Base-by-base conservation (phyloP, 1,140 invertebrate species). In the Drosophila funebris region DNA sequence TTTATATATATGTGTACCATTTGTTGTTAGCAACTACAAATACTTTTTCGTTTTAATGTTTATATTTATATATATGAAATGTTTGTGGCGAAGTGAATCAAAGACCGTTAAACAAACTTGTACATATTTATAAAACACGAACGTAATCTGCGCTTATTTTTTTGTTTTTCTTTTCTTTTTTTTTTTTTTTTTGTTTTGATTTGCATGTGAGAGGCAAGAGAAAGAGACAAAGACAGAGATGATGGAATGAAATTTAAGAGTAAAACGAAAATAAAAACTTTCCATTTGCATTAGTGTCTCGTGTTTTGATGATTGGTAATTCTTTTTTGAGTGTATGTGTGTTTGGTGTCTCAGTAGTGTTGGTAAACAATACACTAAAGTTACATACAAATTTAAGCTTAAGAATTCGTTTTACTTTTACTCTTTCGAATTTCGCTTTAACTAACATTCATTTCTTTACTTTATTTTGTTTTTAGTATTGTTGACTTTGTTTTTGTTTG, bases 1-100 rank as follows among this genome's bases (percentile, higher is more conserved):
- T 71, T 67, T 64, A 76, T 75, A 69, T 62, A 73, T 76, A 67
- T 68, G 64, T 66, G 73, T 78, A 66, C 77, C 73, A 48, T 64
- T 84, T 78, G 63, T 83, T 64, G 68, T 85, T 87, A 87, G 82
- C 78, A 87, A 82, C 83, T 88, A 88, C 83, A 88, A 88, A 88
- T 88, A 88, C 84, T 88, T 88, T 88, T 73, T 79, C 56, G 33
- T 62, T 75, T 75, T 57, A 27, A 53, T 73, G 36, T 56, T 61
- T 67, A 58, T 78, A 71, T 78, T 61, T 78, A 67, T 81, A 44
- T 52, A 73, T 68, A 61, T 64, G 67, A 70, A 57, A 61, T 57
- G 54, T 41, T 53, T 54, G 52, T 60, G 60, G 67, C 22, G 46
- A 74, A 74, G 52, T 66, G 52, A 71, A 66, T 57, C 50, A 3